Conservation (phyloP, 1,140 invertebrate genomes). For the Mizuhopecten yessoensis region DNA sequence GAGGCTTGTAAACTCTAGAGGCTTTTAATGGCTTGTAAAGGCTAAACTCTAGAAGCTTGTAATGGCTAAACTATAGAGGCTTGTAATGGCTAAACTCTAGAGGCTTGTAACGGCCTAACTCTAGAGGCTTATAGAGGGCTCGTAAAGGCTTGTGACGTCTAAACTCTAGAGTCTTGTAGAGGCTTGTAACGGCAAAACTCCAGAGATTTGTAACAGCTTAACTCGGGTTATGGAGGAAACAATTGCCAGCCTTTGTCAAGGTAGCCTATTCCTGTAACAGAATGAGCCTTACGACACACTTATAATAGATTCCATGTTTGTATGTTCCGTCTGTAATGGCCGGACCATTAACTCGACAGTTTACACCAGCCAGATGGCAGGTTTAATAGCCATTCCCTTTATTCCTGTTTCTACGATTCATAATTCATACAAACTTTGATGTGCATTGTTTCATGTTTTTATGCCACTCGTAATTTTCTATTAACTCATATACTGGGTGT, state of each 20-base stretch:
- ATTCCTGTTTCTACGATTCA: constrained; percentile 25
- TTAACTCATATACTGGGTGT: neutral
- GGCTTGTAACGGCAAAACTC: too few species aligned
- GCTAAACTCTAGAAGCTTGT: too few species aligned
- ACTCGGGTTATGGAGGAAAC: neutral
- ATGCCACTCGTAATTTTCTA: neutral
- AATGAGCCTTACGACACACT: neutral
- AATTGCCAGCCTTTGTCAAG: neutral
- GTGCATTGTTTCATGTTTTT: neutral
- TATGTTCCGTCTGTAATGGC: neutral
- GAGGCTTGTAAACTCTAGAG: too few species aligned
- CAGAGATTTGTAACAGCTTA: too few species aligned
- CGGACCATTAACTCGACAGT: neutral
- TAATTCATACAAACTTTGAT: neutral
- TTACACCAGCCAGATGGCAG: neutral
- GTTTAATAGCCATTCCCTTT: neutral
- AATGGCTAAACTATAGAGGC: too few species aligned
- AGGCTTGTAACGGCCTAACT: too few species aligned
- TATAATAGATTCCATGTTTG: constrained; percentile 33
- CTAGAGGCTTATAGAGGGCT: too few species aligned
- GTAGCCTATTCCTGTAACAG: neutral
- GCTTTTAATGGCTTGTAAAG: too few species aligned
- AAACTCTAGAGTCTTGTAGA: too few species aligned
- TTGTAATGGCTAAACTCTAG: too few species aligned
- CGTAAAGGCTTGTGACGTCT: too few species aligned